phyloP scores from a whole-genome alignment of 1,140 invertebrate species.

The Samia ricini region DNA sequence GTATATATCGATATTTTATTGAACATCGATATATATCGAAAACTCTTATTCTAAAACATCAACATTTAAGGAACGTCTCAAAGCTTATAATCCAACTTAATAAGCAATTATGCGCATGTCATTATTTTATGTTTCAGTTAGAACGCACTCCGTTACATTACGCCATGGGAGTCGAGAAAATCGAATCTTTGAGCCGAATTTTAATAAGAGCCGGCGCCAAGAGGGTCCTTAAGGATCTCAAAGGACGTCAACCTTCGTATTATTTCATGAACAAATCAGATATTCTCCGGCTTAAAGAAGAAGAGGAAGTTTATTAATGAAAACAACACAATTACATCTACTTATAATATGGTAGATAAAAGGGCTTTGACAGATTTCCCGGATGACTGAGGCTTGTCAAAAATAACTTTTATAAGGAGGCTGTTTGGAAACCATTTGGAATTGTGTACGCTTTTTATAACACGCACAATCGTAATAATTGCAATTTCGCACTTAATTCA shows the following conservation, averaged over 20 bases:
- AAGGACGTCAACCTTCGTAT: conserved; percentile 92
- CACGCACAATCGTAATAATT: conserved; percentile 30
- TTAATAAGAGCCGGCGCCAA: conserved; percentile 90
- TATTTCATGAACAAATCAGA: conserved; percentile 95
- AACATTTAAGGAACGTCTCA: too few species aligned
- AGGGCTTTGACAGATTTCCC: conserved; percentile 8
- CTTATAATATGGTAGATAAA: neutral
- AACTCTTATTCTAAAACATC: too few species aligned
- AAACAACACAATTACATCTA: neutral
- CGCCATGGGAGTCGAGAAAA: conserved; percentile 91
- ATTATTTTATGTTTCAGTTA: conserved; percentile 84
- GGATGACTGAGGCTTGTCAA: conserved; percentile 27
- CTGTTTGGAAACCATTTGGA: conserved; percentile 14
- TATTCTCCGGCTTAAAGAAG: conserved; percentile 89
- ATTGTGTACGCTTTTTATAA: conserved; percentile 29
- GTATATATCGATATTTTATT: too few species aligned
- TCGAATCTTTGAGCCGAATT: conserved; percentile 87
- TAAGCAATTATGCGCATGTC: too few species aligned
- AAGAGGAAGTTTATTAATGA: conserved; percentile 81
- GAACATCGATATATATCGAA: too few species aligned
- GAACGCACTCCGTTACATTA: conserved; percentile 92
- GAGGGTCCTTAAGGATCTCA: conserved; percentile 89
- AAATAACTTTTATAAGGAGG: conserved; percentile 18
- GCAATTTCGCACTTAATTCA: conserved; percentile 23
- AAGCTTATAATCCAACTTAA: too few species aligned